These are phyloP conservation scores for Molorchus minor DNA, from an alignment of 2,888 invertebrate genomes.

Conservation along the genomic window DNA sequence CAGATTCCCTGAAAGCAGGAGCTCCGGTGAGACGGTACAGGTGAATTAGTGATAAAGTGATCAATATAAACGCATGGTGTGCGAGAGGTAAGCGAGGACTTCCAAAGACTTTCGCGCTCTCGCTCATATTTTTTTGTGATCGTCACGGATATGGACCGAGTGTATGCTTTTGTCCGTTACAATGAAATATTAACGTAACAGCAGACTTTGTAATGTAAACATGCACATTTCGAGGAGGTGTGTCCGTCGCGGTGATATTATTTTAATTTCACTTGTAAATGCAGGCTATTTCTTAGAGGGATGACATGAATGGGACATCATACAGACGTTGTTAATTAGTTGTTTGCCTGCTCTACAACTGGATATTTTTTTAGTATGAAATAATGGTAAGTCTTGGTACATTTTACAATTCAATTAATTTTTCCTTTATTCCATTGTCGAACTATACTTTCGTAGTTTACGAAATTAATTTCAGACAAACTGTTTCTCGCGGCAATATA, in stretches of 20 bases:
- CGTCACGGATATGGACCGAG: constrained; percentile 33
- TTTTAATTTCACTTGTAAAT: constrained; percentile 27
- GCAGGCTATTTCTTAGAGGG: constrained; percentile 28
- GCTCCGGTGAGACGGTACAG: constrained; percentile 35
- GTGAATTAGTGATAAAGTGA: constrained; percentile 52
- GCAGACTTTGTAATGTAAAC: constrained; percentile 37
- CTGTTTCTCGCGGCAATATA: constrained; percentile 21
- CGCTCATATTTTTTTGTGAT: too few species aligned
- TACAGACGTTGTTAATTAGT: constrained; percentile 50
- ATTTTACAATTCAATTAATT: constrained; percentile 16
- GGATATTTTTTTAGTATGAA: constrained; percentile 56
- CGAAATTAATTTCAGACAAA: constrained; percentile 23
- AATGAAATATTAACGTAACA: constrained; percentile 25
- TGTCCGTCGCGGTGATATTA: constrained; percentile 38
- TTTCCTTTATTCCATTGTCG: constrained; percentile 7
- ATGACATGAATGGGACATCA: constrained; percentile 53
- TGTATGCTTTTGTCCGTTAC: constrained; percentile 30
- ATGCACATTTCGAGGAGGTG: constrained; percentile 45
- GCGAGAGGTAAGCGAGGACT: constrained; percentile 34
- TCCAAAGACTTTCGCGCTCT: constrained; percentile 27
- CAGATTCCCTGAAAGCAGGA: constrained; percentile 19
- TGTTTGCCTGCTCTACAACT: constrained; percentile 50
- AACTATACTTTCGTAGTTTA: too few species aligned
- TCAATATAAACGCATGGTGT: constrained; percentile 50
- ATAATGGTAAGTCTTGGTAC: constrained; percentile 53